Base-by-base conservation (phyloP, 2,113 vertebrate species). In the Eidolon helvum region DNA sequence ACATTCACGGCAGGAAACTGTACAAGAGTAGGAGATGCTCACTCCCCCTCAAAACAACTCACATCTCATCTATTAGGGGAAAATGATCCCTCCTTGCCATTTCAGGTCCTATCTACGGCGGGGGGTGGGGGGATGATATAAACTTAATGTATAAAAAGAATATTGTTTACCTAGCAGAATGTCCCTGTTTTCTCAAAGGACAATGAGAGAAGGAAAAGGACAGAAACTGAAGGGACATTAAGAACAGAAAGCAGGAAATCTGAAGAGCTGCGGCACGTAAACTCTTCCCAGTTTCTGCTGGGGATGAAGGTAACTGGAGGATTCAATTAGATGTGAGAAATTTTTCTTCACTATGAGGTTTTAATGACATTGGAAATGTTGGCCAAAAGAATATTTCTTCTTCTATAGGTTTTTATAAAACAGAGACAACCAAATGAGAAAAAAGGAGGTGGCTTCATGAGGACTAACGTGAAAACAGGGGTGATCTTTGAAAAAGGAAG, bases 161-260 rank as follows among this genome's bases (percentile, higher is more conserved):
- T 48, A 85, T 1, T 87, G 30, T 24, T 91, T 48, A 38, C 69
- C 30, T 87, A 87, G 38, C 48, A 68, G 53, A 85, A 0, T 38
- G 26, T 55, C 45, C 75, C 24, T 90, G 55, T 87, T 87, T 95
- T 90, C 74, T 63, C 90, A 61, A 87, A 90, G 16, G 86, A 75
- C 72, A 43, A 12, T 15, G n/a, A 77, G 26, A 59, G 22, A 91
- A 85, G 19, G 55, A 59, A 87, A 80, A 80, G 35, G 55, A 74
- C 72, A 21, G 33, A 87, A 90, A 82, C 5, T 18, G 24, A 75
- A 94, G 30, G 48, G 30, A 77, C 16, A 38, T 21, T n/a, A 80
- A 72, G 92, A 94, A 63, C 35, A 85, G 4, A 65, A 87, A 71
- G 35, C 50, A 90, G 7, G 50, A 75, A 65, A 40, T 19, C 68